These are phyloP conservation scores for Lagodon rhomboides DNA, from an alignment of 2,797 vertebrate species.

Conservation along the genomic window DNA sequence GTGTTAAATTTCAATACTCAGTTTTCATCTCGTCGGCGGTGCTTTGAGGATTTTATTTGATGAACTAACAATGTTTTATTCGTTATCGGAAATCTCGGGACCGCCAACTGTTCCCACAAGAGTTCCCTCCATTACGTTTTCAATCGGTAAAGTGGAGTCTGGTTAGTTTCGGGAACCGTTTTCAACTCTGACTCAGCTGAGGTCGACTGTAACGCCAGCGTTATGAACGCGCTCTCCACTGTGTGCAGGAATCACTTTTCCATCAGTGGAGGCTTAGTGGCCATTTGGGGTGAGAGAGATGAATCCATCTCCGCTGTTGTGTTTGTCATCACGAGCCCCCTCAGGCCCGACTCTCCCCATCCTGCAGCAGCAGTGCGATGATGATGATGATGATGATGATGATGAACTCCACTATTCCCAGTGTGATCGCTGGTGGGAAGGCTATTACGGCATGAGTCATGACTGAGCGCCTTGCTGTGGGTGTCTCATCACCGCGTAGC, in stretches of 20 bases:
- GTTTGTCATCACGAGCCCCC: constrained; percentile 28
- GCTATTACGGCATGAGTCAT: constrained; percentile 73
- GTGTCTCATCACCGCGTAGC: constrained; percentile 51
- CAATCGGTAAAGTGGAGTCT: neutral
- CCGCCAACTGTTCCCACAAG: neutral
- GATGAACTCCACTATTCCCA: constrained; percentile 41
- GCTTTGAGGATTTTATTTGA: neutral
- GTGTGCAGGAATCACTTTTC: neutral
- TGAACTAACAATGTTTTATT: neutral
- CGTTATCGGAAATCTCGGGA: neutral
- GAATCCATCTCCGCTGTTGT: constrained; percentile 12
- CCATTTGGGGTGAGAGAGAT: neutral
- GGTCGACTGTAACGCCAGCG: neutral
- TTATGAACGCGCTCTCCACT: neutral
- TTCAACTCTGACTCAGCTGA: neutral
- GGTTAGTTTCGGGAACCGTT: neutral
- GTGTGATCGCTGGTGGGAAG: constrained; percentile 53
- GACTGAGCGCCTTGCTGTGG: constrained; percentile 59
- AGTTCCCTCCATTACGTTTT: neutral
- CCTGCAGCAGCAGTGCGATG: constrained; percentile 33
- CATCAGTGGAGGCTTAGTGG: neutral
- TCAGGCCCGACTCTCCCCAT: constrained; percentile 5
- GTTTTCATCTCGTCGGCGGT: neutral
- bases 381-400: constrained; percentile 4
- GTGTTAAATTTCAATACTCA: neutral